Conservation (phyloP, 2,888 invertebrate species). For the Trachelus stipa region DNA sequence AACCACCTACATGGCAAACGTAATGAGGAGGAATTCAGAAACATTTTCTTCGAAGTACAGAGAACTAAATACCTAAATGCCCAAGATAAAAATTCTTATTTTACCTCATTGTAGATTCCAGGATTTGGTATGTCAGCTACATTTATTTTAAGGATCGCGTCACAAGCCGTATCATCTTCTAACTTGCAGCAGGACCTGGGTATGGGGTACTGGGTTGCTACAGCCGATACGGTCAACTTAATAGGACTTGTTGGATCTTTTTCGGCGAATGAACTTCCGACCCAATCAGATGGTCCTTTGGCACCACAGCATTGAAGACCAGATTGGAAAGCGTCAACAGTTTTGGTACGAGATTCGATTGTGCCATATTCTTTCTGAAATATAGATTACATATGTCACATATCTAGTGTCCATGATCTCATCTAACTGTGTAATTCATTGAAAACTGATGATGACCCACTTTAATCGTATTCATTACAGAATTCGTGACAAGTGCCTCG, state of each 20-base stretch:
- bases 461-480: constrained; percentile 56
- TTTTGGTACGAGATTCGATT: constrained; percentile 48
- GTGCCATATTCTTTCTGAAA: constrained; percentile 60
- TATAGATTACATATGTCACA: background rate
- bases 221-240: constrained; percentile 68
- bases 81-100: constrained; percentile 17
- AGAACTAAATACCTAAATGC: background rate
- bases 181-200: constrained; percentile 75
- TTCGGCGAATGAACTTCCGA: constrained; percentile 72
- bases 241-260: constrained; percentile 66
- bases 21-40: background rate
- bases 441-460: constrained; percentile 34
- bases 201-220: constrained; percentile 69
- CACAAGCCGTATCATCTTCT: constrained; percentile 68
- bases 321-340: constrained; percentile 57
- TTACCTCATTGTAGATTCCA: constrained; percentile 69
- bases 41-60: background rate
- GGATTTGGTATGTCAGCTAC: constrained; percentile 66
- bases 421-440: background rate
- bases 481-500: constrained; percentile 73
- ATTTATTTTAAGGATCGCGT: constrained; percentile 66
- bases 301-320: constrained; percentile 85
- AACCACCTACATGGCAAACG: background rate
- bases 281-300: constrained; percentile 79
- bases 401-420: background rate